Evolutionary conservation across 2,888 invertebrate genomes (phyloP).

Genomic region (Agrochola circellaris): DNA sequence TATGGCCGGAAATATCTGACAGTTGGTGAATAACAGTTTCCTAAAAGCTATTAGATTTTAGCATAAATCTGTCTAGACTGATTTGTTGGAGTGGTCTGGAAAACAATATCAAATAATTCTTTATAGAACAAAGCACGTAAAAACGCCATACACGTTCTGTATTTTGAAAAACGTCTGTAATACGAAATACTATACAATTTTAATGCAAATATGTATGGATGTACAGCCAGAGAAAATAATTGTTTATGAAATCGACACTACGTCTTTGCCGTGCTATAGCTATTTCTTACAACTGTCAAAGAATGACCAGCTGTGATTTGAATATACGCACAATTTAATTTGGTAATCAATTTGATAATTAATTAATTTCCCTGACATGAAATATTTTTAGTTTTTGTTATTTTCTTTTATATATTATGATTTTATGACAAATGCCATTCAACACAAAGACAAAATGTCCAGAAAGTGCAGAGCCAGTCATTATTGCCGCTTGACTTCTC

Average conservation of each 20-base stretch:
- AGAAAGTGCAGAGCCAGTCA: not conserved
- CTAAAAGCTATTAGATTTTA: slow-evolving; percentile 35
- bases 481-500: slow-evolving; percentile 34
- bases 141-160: not conserved
- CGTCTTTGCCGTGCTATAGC: not conserved
- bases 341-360: too few relatives aligned
- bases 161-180: not conserved
- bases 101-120: not conserved
- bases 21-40: slow-evolving; percentile 61
- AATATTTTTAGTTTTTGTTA: too few relatives aligned
- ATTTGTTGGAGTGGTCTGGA: slow-evolving; percentile 2
- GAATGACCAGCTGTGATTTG: not conserved
- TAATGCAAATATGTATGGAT: not conserved
- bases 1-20: slow-evolving; percentile 44
- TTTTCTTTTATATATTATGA: too few relatives aligned
- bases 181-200: not conserved
- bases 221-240: not conserved
- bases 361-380: not conserved
- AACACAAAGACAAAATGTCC: not conserved
- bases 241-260: not conserved
- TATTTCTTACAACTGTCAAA: not conserved
- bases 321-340: too few relatives aligned
- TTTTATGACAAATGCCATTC: too few relatives aligned
- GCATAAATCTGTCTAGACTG: slow-evolving; percentile 11
- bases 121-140: not conserved